Conservation (phyloP, 2,797 vertebrate genomes). For the Catamblyrhynchus diadema region DNA sequence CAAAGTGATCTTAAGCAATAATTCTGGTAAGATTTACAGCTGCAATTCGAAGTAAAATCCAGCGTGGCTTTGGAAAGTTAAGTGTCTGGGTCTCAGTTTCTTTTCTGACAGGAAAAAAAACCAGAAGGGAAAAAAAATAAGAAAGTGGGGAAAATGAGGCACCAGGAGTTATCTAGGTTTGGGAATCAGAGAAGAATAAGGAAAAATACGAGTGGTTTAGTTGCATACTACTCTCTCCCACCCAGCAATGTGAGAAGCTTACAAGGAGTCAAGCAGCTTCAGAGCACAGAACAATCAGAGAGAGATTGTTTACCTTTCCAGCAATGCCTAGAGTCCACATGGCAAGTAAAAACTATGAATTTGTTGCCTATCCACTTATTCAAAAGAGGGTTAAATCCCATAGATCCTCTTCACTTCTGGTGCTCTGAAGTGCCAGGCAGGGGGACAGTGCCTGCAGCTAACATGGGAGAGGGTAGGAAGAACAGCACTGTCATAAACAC, state of each 20-base stretch:
- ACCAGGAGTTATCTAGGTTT: not conserved
- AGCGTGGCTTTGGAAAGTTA: not conserved
- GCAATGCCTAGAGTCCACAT: not conserved
- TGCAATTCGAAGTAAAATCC: not conserved
- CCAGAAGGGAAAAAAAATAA: accelerated
- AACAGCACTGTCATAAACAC: not conserved
- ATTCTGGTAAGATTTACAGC: slow-evolving; percentile 16
- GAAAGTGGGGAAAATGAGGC: not conserved
- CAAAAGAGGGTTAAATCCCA: not conserved
- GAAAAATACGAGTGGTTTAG: not conserved
- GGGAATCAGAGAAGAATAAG: not conserved
- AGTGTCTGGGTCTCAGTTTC: not conserved
- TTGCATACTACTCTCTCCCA: not conserved
- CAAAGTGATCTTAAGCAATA: slow-evolving; percentile 23
- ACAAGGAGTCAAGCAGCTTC: not conserved
- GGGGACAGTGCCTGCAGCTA: not conserved
- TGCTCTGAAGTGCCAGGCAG: not conserved
- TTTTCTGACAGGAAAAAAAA: not conserved
- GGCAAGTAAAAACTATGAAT: not conserved
- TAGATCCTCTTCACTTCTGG: not conserved
- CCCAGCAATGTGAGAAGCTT: not conserved
- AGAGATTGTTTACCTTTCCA: not conserved
- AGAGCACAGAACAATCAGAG: not conserved
- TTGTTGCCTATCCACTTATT: not conserved
- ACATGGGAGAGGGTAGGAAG: accelerated